Base-by-base conservation (phyloP, 2,113 vertebrate species). In the Poicephalus gulielmi region DNA sequence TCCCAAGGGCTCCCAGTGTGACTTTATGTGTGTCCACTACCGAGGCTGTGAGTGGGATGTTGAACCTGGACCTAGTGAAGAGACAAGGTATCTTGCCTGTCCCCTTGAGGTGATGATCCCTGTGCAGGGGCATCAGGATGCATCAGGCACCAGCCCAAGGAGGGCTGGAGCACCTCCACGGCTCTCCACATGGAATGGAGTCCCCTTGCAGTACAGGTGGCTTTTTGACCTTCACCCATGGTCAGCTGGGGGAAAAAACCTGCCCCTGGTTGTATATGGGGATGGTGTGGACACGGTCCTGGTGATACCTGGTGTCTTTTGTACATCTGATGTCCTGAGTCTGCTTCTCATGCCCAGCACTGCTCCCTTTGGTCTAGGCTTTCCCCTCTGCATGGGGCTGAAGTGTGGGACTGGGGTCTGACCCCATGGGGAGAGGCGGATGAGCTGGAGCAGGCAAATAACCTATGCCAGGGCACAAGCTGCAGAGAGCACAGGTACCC, bases 401-500 rank as follows among this genome's bases (percentile, higher is more conserved):
- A 30, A 55, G 53, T 20, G 4, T 83, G 63, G 30, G 52, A 14
- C 35, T 41, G 33, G 23, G 25, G 3, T 62, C 23, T 64, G 53
- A 67, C 27, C 28, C 37, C 33, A 4, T 0, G 6, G 37, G 17
- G 33, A 57, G 13, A 30, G 55, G 13, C 9, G 28, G 6, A 19
- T 37, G 44, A 86, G 31, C 39, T 46, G 31, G 60, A 92, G 67
- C 37, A 37, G 88, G 47, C 59, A 80, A 82, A 90, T 62, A 84
- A 85, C 84, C 87, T 7, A 0, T 41, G 70, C 31, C 49, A 22
- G 67, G 43, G 35, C 68, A 85, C 80, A 86, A 49, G 70, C 89
- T 83, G 73, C 20, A 35, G 79, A 55, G 57, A 92, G 52, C 83
- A 47, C 75, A 67, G 92, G 74, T 91, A 95, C 18, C 78, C 93